These are phyloP conservation scores for Xiphophorus birchmanni DNA, from an alignment of 2,797 vertebrate genomes.

Conservation along the genomic window DNA sequence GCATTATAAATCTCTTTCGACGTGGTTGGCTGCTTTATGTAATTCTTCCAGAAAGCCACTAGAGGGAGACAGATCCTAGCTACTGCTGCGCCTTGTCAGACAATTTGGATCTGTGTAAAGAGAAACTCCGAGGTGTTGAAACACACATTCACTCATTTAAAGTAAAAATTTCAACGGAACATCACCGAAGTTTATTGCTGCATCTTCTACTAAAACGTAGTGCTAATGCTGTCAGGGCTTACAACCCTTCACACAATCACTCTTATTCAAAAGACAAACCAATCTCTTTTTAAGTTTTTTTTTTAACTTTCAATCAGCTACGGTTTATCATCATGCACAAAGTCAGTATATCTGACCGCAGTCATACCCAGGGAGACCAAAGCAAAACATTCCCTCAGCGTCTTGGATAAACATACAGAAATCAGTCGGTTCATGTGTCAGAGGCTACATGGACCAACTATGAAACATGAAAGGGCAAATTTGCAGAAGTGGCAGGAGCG, in stretches of 20 bases:
- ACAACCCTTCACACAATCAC: not conserved
- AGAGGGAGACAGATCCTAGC: not conserved
- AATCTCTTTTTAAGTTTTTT: not conserved
- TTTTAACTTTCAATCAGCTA: not conserved
- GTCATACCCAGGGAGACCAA: conserved; percentile 18
- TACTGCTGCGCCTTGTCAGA: not conserved
- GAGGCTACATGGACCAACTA: conserved; percentile 52
- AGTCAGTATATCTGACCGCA: conserved; percentile 1
- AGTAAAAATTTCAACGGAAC: not conserved
- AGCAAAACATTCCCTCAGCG: not conserved
- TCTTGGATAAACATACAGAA: conserved; percentile 23
- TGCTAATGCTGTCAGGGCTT: not conserved
- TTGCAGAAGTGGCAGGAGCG: conserved; percentile 44
- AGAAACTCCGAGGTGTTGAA: not conserved
- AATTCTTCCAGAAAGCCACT: not conserved
- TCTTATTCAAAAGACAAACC: not conserved
- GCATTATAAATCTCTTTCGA: not conserved
- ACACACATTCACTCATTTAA: not conserved
- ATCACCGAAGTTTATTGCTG: not conserved
- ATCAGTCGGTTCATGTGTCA: conserved; percentile 42
- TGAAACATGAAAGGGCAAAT: conserved; percentile 43
- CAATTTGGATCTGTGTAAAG: not conserved
- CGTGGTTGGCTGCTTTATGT: not conserved
- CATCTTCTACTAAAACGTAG: not conserved
- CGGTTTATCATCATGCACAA: not conserved